Conservation (phyloP, 1,140 invertebrate genomes). For the Pseudomyrmex dendroicus region DNA sequence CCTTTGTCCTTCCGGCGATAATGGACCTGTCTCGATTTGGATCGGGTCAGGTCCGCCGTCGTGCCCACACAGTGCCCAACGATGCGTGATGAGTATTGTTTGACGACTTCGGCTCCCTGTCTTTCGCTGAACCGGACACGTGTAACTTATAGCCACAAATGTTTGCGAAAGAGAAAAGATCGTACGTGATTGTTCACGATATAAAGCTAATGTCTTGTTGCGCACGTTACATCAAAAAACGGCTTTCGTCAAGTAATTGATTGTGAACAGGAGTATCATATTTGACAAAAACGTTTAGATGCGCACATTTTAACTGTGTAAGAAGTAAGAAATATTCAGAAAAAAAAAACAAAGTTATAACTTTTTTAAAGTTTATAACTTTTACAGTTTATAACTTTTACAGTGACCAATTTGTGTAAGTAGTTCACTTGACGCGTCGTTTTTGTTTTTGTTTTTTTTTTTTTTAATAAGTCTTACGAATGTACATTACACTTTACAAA, state of each 20-base stretch:
- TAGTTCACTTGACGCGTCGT: too few relatives aligned
- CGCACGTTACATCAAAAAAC: neutral
- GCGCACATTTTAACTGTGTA: too few relatives aligned
- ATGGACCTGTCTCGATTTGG: slow-evolving; percentile 34
- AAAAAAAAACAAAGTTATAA: too few relatives aligned
- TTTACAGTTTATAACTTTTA: too few relatives aligned
- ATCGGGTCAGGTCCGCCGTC: neutral
- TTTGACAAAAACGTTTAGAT: neutral
- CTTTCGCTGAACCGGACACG: slow-evolving; percentile 22
- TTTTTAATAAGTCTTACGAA: too few relatives aligned
- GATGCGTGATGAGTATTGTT: slow-evolving; percentile 33
- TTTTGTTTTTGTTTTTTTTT: too few relatives aligned
- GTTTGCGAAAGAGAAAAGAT: neutral
- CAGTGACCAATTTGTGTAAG: too few relatives aligned
- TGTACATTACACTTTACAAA: too few relatives aligned
- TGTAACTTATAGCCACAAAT: slow-evolving; percentile 42
- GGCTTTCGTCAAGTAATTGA: too few relatives aligned
- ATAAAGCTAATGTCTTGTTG: neutral
- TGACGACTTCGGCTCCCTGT: slow-evolving; percentile 22
- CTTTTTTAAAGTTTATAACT: too few relatives aligned
- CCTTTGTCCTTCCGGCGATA: slow-evolving; percentile 43
- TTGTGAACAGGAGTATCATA: too few relatives aligned
- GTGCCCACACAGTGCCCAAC: neutral
- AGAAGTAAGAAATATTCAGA: too few relatives aligned
- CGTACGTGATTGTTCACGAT: slow-evolving; percentile 16